phyloP scores from a whole-genome alignment of 2,888 invertebrate species.

The Invenusta paracnida region DNA sequence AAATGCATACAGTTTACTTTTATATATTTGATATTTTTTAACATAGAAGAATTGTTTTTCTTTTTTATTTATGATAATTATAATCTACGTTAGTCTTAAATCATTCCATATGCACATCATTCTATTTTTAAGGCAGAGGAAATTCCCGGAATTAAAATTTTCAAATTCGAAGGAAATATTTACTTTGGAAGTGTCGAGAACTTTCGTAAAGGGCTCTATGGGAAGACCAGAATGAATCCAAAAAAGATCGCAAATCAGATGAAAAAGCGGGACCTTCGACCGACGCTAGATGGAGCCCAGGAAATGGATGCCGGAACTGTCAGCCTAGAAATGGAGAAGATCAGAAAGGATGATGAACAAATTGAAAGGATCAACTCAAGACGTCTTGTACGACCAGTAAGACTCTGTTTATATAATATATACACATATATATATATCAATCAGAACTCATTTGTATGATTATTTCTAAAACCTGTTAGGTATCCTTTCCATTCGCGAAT shows the following conservation, averaged over 20 bases:
- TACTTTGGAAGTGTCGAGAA: not conserved
- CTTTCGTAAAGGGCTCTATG: not conserved
- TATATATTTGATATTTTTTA: too few relatives aligned
- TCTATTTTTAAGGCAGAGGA: not conserved
- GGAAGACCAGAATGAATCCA: not conserved
- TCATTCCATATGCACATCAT: too few relatives aligned
- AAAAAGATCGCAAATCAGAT: not conserved
- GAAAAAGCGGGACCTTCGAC: not conserved
- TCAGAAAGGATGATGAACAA: not conserved
- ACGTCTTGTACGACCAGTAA: too few relatives aligned
- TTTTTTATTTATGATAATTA: too few relatives aligned
- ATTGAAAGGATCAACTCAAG: not conserved
- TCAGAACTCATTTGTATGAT: too few relatives aligned
- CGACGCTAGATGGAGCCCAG: not conserved
- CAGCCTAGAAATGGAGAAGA: not conserved
- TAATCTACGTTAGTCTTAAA: too few relatives aligned
- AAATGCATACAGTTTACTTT: too few relatives aligned
- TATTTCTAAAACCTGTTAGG: too few relatives aligned
- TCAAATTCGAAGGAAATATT: not conserved
- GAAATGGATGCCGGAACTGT: not conserved
- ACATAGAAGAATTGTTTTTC: too few relatives aligned
- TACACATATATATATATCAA: too few relatives aligned
- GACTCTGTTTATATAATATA: too few relatives aligned
- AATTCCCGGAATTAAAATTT: not conserved
- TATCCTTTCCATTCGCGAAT: too few relatives aligned